Base-by-base conservation (phyloP, 2,888 invertebrate genomes). In the Drosophila paranaensis region DNA sequence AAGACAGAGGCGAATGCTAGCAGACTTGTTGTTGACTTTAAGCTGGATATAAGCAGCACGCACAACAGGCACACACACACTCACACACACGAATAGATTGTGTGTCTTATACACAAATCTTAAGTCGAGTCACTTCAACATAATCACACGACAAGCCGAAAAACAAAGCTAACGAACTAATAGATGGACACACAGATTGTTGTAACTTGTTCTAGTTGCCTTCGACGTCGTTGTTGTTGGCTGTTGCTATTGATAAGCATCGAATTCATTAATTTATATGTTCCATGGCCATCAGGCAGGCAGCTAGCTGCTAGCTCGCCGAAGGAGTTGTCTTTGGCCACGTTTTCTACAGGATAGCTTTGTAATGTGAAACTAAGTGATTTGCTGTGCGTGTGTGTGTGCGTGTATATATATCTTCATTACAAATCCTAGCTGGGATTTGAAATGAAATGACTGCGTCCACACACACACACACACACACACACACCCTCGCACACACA, bases 191-290 rank as follows among this genome's bases (percentile, higher is more conserved):
- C 58, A 61, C 60, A 60, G 70, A 42, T 68, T 60, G 48, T 70
- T 60, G 60, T 51, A 54, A 27, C 6, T 66, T 48, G 48, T 33
- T 48, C 48, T 33, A 48, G 48, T 48, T 48, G 30, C 1, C 16
- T n/a, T 66, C 65, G 60, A 30, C 54, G 60, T 42, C 16, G 42
- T 10, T 16, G 42, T 42, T 42, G 42, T 16, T 60, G 60, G 45
- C 43, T 68, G 66, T 60, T 74, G 71, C 81, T 89, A 82, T 84
- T 87, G 90, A 87, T 87, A 87, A 87, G 89, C 87, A 87, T 90
- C 90, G 89, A 90, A 87, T 90, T 87, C 89, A 87, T 87, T 87
- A 90, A 90, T 87, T 87, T 87, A 89, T 90, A 87, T 86, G 87
- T 88, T 74, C 72, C 70, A 70, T 71, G 72, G 67, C 73, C 63